Evolutionary conservation across 2,113 vertebrate species (phyloP).

Genomic region (Daboia siamensis): DNA sequence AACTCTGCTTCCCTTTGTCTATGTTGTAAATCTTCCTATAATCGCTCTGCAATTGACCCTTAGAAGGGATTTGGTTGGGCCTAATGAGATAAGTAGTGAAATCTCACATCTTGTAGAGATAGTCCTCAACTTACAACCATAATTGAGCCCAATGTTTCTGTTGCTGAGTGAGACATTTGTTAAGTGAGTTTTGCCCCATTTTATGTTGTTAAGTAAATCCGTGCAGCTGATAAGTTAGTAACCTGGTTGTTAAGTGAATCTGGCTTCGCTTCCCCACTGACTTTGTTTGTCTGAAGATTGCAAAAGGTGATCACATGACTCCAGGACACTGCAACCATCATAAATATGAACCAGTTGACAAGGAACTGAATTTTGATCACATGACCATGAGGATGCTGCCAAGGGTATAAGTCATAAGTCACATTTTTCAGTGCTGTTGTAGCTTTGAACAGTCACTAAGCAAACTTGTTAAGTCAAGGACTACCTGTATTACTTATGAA

Average conservation of each 20-base stretch:
- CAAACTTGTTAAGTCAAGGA: background rate
- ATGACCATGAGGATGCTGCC: background rate
- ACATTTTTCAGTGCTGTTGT: background rate
- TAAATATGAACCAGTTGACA: background rate
- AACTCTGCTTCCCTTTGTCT: background rate
- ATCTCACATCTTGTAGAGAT: background rate
- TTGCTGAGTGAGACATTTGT: background rate
- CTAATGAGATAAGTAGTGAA: background rate
- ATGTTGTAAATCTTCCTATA: constrained; percentile 11
- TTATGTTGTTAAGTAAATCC: background rate
- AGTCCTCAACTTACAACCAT: background rate
- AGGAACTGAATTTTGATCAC: background rate
- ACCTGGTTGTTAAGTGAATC: background rate
- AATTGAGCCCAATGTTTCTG: background rate
- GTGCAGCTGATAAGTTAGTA: background rate
- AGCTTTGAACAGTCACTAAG: background rate
- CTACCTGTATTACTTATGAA: background rate
- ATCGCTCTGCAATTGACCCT: background rate
- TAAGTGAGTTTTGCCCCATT: background rate
- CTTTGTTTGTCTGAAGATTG: background rate
- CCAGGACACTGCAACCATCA: background rate
- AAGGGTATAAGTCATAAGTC: background rate
- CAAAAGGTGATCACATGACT: background rate
- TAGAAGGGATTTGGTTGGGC: background rate
- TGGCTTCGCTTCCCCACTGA: background rate